Evolutionary conservation across 2,797 vertebrate genomes (phyloP), one percentile per base, ranked within the genome.

Genomic region (Scarus forsteni): DNA sequence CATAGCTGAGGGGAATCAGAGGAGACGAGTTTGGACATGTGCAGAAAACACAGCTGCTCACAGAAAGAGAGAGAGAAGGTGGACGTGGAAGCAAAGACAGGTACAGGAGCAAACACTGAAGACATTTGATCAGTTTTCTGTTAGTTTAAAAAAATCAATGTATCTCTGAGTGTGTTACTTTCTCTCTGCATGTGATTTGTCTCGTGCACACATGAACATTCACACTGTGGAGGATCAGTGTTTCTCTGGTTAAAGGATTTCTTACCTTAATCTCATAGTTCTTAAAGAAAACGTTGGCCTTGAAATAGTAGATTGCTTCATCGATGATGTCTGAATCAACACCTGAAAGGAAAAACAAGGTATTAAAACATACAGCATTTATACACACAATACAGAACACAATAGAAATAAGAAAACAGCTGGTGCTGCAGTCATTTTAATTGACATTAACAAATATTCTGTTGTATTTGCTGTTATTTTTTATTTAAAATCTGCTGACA

Each of bases 221-320:
- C 15, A 11, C 14, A 40, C 11, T n/a, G 43, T 13, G 2, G 45
- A 14, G 40, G 2, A 15, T 9, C 11, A 5, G 11, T 15, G n/a
- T 11, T 12, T 55, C 27, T 3, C 16, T 14, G 0, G 16, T 44
- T 1, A 53, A 8, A 39, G 2, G 8, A 44, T 18, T 8, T 39
- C 61, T 68, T 71, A 98, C 98, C 98, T 99, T 99, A 79, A 99
- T 99, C 94, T 99, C 98, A 71, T 99, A 99, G 83, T 99, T 99
- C 93, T 99, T 99, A 90, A 99, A 99, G 94, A 99, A 99, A 75
- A 99, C 98, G 43, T 99, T 99, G 70, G 98, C 98, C 93, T 99
- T 99, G 93, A 99, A 99, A 88, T 96, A 99, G 92, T 98, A 99
- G 89, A 99, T 98, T 19, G 97, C 98, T 94, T 99, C 98, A 35